Evolutionary conservation across 2,888 invertebrate species (phyloP).

Genomic region (Drosophila cracens): DNA sequence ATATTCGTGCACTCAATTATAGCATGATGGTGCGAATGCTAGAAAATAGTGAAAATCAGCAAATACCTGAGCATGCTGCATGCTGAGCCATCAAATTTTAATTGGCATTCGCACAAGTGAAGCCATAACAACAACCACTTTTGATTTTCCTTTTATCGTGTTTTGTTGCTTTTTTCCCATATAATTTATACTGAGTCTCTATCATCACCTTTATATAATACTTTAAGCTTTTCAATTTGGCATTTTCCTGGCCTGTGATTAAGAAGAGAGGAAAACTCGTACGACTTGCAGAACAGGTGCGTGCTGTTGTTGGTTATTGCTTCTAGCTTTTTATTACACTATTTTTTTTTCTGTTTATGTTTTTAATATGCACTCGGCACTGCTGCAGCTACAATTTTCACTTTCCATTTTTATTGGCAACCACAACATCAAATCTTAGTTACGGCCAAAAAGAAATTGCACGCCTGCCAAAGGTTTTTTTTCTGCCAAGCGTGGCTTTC

Average conservation of each 20-base stretch:
- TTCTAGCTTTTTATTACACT: conserved; percentile 74
- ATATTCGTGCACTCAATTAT: conserved; percentile 24
- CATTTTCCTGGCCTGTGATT: conserved; percentile 57
- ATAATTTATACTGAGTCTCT: conserved; percentile 62
- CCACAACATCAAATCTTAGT: conserved; percentile 69
- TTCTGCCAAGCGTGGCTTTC: conserved; percentile 20
- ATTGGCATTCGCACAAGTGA: conserved; percentile 50
- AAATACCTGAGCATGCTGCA: conserved; percentile 33
- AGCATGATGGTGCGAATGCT: conserved; percentile 21
- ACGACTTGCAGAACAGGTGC: conserved; percentile 72
- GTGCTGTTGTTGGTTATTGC: conserved; percentile 37
- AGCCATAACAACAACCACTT: conserved; percentile 53
- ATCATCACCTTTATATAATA: conserved; percentile 73
- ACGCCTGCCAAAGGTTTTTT: conserved; percentile 70
- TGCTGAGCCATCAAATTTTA: conserved; percentile 30
- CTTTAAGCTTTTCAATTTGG: conserved; percentile 28
- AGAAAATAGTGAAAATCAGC: conserved; percentile 41
- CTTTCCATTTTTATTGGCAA: conserved; percentile 79
- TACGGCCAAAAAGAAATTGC: conserved; percentile 78
- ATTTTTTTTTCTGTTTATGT: conserved; percentile 17
- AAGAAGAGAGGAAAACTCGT: conserved; percentile 67
- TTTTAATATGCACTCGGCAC: conserved; percentile 75
- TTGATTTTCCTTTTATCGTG: conserved; percentile 32
- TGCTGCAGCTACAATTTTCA: conserved; percentile 78
- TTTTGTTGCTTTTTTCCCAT: conserved; percentile 22